Base-by-base conservation (phyloP, 2,797 vertebrate species). In the Poeciliopsis gracilis region DNA sequence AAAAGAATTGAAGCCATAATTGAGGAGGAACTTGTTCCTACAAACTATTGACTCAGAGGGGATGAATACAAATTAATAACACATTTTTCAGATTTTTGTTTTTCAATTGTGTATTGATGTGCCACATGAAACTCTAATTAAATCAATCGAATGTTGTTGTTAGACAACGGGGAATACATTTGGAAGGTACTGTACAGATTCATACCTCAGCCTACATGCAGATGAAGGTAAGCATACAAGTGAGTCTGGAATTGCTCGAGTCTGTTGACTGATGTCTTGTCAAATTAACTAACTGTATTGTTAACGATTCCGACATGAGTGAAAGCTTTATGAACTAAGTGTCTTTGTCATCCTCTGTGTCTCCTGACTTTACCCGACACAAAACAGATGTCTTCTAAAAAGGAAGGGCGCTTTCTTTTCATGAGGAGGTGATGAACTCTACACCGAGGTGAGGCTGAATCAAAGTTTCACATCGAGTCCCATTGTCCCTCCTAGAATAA, bases 381-480 rank as follows among this genome's bases (percentile, higher is more conserved):
- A 95, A 95, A 95, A 90, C 95, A 96, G 93, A 95, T 96, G 96
- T 95, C 85, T 53, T 51, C 82, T 96, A 91, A 95, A 96, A 96
- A 91, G 91, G 41, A 71, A 69, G 89, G 85, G 77, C 76, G 61
- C 91, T 94, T 93, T 92, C 90, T 92, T 92, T 90, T 63, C 25
- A 12, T 51, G 81, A 88, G 77, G 82, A 86, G 89, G 88, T 77
- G 88, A 91, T 83, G 93, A 93, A 92, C 92, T 92, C 86, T 94
- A 88, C 86, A 86, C 78, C 63, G 88, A 93, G 86, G 90, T 91
- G 91, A 92, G 85, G 87, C 89, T 91, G 94, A 94, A 94, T 95
- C 92, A 94, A 95, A 94, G 95, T 95, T 95, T 96, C 94, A 96
- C 94, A 95, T 95, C 6, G 93, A 94, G 95, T 61, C 25, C 73